Percentiles rank a stretch among this genome's conserved stretches.
Evolutionary conservation across 2,888 invertebrate genomes (phyloP).

Genomic region (Ptychoptera contaminata): DNA sequence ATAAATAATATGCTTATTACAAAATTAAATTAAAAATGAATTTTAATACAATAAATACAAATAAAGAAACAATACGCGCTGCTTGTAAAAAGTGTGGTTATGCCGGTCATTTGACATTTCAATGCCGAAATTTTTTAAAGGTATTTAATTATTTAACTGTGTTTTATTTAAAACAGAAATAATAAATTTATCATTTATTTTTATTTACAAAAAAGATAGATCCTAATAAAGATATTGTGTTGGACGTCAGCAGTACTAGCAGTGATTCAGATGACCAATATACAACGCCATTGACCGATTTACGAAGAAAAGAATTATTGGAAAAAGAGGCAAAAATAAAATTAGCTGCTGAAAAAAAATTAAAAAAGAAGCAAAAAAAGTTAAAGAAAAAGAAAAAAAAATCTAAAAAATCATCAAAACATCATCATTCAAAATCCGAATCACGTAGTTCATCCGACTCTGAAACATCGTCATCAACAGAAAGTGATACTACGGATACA

Average conservation of each 20-base stretch:
- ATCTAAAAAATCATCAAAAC: no score
- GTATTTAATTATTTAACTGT: slow-evolving; percentile 27
- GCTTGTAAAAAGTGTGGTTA: slow-evolving; percentile 94
- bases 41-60: slow-evolving; percentile 22
- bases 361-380: slow-evolving; percentile 9
- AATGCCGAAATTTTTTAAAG: slow-evolving; percentile 90
- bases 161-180: neutral
- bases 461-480: no score
- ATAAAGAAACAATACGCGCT: slow-evolving; percentile 61
- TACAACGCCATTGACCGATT: slow-evolving; percentile 63
- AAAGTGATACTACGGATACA: no score
- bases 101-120: slow-evolving; percentile 89
- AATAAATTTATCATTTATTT: neutral
- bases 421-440: no score
- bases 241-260: slow-evolving; percentile 90
- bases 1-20: no score
- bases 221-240: slow-evolving; percentile 79
- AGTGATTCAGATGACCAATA: slow-evolving; percentile 72
- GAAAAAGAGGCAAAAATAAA: slow-evolving; percentile 44
- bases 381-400: slow-evolving; percentile 8
- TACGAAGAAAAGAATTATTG: slow-evolving; percentile 61
- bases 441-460: no score
- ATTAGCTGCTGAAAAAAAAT: slow-evolving; percentile 4
- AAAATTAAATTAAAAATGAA: no score
- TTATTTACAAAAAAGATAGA: slow-evolving; percentile 42